Evolutionary conservation across 2,888 invertebrate genomes (phyloP).

Genomic region (Acanthacorydalis orientalis): DNA sequence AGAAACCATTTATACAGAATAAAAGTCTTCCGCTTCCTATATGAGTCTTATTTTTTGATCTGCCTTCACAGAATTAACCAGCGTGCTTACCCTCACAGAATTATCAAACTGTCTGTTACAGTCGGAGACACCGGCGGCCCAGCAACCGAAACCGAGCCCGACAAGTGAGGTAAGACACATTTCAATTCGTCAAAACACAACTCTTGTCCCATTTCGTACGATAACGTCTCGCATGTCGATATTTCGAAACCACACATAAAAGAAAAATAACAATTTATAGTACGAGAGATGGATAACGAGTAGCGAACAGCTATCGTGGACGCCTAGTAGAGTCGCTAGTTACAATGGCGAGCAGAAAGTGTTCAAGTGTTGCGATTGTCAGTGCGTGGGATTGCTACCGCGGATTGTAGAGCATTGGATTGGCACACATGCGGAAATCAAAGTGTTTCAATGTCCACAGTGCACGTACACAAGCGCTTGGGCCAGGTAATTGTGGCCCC

Average conservation of each 20-base stretch:
- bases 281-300: slow-evolving; percentile 42
- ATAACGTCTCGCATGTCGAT: too few relatives aligned
- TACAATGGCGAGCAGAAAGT: slow-evolving; percentile 61
- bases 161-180: slow-evolving; percentile 1
- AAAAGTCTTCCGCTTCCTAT: too few relatives aligned
- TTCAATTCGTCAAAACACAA: background rate
- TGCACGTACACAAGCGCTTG: slow-evolving; percentile 61
- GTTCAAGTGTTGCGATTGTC: slow-evolving; percentile 59
- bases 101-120: too few relatives aligned
- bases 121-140: slow-evolving; percentile 4
- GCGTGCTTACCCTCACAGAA: too few relatives aligned
- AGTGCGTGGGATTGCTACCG: slow-evolving; percentile 56
- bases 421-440: slow-evolving; percentile 51
- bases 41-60: too few relatives aligned
- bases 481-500: slow-evolving; percentile 27
- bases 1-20: too few relatives aligned
- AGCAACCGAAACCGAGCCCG: slow-evolving; percentile 6
- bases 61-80: too few relatives aligned
- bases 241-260: too few relatives aligned
- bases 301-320: slow-evolving; percentile 55
- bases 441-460: slow-evolving; percentile 44
- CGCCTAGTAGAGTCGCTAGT: slow-evolving; percentile 62
- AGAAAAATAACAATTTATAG: too few relatives aligned
- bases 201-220: background rate
- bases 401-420: slow-evolving; percentile 64